Base-by-base conservation (phyloP, 1,140 invertebrate genomes). In the Dolichoris vasculosae region DNA sequence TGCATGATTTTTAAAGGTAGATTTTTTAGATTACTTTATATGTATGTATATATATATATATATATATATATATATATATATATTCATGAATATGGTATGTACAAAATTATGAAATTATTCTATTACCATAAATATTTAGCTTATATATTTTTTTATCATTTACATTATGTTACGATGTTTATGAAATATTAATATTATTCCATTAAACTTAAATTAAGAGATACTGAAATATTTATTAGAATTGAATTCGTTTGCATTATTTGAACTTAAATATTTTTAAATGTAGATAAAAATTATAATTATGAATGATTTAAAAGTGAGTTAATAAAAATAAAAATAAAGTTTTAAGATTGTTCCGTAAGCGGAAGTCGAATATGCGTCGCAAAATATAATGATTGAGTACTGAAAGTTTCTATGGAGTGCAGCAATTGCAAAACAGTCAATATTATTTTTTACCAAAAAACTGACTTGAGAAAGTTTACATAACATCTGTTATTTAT, bases 1-100 rank as follows among this genome's bases (percentile, higher is more conserved):
- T 26, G 67, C 88, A 75, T 79, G 81, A 32, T 77, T 79, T 83
- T 69, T 80, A 35, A 84, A 80, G 81, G 82, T 84, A 67, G 55
- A 46, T 30, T 64, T 2, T n/a, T 46, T 46, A 6, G 3, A 26
- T 26, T 55, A 55, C 17, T 48, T 48, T 67, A 75, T 23, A 26
- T 75, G 40, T 43, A 3, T 20, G 38, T 43, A 26, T 26, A 23
- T 11, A 7, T 7, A 6, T 51, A 23, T 11, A 77, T 76, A 32
- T 23, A 71, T 35, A 17, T n/a, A n/a, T n/a, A n/a, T n/a, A n/a
- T n/a, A n/a, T n/a, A n/a, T n/a, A n/a, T n/a, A n/a, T n/a, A n/a
- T n/a, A n/a, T n/a, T n/a, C n/a, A n/a, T n/a, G n/a, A n/a, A n/a
- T n/a, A n/a, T n/a, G n/a, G n/a, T n/a, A n/a, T n/a, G n/a, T n/a